Base-by-base conservation (phyloP, 2,888 invertebrate species). In the Lasioglossum malachurum region DNA sequence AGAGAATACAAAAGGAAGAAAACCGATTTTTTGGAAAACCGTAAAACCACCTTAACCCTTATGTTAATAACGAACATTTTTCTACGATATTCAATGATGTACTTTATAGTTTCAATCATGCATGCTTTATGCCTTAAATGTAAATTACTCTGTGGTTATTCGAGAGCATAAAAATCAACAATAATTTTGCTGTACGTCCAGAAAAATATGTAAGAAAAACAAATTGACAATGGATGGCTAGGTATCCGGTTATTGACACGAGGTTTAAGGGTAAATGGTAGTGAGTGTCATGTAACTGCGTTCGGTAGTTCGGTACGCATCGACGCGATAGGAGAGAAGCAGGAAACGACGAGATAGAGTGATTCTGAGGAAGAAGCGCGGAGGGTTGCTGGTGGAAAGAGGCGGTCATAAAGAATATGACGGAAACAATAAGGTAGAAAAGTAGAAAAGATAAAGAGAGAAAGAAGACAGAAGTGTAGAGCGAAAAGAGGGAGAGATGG, bases 361-460 rank as follows among this genome's bases (percentile, higher is more conserved):
- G 7, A 31, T n/a, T 27, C 69, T 27, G 72, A 7, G 72, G 67
- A 38, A 38, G 27, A 38, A 38, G 69, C 23, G 69, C 23, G 12
- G 41, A n/a, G 38, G 38, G n/a, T 78, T 64, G 71, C 16, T 35
- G 57, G 44, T 44, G 71, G 75, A 71, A 64, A 23, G 53, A 69
- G 67, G 71, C 35, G 64, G 79, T 78, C 69, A 71, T 49, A 46
- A 78, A 75, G 83, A 84, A 74, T 74, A 75, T 64, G 78, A 83
- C 75, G 78, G 77, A 80, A 79, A 75, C 80, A 84, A 84, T 80
- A 84, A 74, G 85, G 75, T 60, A 49, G 71, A 84, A 69, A 60
- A 60, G 78, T 71, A 67, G 72, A 75, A 75, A 78, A 72, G 84
- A 84, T 79, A 86, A 75, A 84, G 71, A 64, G 64, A 53, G 53